A percentile compares a stretch with the other conserved stretches of the same genome.
Evolutionary conservation across 1,140 invertebrate genomes (phyloP).

Genomic region (Megalopta genalis): DNA sequence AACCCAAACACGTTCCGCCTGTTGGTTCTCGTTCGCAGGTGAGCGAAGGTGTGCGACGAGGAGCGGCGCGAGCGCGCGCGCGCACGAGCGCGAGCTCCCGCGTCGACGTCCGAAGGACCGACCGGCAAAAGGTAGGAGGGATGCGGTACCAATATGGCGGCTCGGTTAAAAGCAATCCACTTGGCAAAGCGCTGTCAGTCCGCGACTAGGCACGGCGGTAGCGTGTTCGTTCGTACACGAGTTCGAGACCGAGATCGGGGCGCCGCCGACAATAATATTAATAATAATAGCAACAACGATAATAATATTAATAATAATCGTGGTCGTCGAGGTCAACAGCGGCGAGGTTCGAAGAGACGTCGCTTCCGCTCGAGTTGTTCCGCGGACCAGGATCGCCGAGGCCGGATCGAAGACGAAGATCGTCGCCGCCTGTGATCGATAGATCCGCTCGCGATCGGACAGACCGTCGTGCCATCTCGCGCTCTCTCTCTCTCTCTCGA

Average conservation of each 20-base stretch:
- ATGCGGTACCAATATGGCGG: conserved; percentile 71
- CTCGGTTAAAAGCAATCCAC: conserved; percentile 74
- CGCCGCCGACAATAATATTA: neutral
- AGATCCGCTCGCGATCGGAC: too few species aligned
- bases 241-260: neutral
- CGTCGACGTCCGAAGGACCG: conserved; percentile 22
- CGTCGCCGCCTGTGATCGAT: too few species aligned
- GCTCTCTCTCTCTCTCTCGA: too few species aligned
- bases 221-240: conserved; percentile 36
- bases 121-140: conserved; percentile 52
- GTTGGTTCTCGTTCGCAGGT: too few species aligned
- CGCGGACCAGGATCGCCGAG: too few species aligned
- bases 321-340: too few species aligned
- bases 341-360: too few species aligned
- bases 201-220: conserved; percentile 64
- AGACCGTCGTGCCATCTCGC: too few species aligned
- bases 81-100: neutral
- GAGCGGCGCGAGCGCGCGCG: neutral
- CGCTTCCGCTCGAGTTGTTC: too few species aligned
- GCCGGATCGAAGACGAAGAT: too few species aligned
- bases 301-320: too few species aligned
- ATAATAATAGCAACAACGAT: too few species aligned
- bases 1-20: neutral
- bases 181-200: conserved; percentile 62
- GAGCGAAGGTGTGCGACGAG: neutral